phyloP scores from a whole-genome alignment of 1,140 invertebrate species.

The Apis laboriosa region DNA sequence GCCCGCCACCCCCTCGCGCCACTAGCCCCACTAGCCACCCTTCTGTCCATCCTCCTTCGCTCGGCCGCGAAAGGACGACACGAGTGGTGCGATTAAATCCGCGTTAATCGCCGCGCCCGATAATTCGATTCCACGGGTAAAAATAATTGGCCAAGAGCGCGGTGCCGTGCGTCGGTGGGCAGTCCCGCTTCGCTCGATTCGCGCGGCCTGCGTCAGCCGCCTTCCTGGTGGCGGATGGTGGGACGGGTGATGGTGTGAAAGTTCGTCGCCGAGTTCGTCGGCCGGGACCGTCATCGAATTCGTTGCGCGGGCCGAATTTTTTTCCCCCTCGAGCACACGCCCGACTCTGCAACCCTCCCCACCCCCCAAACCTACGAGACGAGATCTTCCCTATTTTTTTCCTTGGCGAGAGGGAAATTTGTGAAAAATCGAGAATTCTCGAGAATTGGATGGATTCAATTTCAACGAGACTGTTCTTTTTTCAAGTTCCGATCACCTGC shows the following conservation, averaged over 20 bases:
- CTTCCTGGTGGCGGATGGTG: constrained; percentile 4
- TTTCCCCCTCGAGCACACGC: constrained; percentile 11
- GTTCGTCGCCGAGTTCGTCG: constrained; percentile 23
- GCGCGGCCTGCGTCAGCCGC: constrained; percentile 21
- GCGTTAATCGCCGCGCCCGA: constrained; percentile 73
- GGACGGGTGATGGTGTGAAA: constrained; percentile 10
- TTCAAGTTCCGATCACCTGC: constrained; percentile 59
- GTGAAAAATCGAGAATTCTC: constrained; percentile 21
- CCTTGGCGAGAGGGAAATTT: constrained; percentile 29
- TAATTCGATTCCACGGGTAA: constrained; percentile 72
- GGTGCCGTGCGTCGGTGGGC: constrained; percentile 51
- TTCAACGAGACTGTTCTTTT: constrained; percentile 5
- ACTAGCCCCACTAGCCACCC: neutral
- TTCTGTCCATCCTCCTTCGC: neutral
- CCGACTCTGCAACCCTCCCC: neutral
- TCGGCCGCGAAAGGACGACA: constrained; percentile 23
- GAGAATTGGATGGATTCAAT: neutral
- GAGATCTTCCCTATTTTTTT: too few relatives aligned
- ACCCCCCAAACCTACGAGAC: too few relatives aligned
- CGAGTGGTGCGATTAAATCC: constrained; percentile 75
- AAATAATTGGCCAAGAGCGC: constrained; percentile 68
- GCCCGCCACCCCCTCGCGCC: neutral
- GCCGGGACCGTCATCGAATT: neutral
- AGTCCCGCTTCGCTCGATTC: constrained; percentile 37
- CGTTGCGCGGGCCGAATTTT: constrained; percentile 13